Evolutionary conservation across 1,140 invertebrate genomes (phyloP).

Genomic region (Drosophila ironensis): DNA sequence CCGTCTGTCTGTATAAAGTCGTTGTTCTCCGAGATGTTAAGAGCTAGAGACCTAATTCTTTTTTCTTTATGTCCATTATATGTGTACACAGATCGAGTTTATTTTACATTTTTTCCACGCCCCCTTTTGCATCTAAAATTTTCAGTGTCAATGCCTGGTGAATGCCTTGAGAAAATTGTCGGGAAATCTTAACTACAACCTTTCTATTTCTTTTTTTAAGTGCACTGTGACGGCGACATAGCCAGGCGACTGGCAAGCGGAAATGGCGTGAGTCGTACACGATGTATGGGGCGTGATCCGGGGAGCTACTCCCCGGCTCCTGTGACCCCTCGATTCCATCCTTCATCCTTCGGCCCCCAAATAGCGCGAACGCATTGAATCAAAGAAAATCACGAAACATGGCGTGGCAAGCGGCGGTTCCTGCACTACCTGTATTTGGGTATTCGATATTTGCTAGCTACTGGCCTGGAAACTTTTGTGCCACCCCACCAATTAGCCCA

Average conservation of each 20-base stretch:
- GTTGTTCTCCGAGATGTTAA: too few species aligned
- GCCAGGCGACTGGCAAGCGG: constrained; percentile 41
- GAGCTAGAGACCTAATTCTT: too few species aligned
- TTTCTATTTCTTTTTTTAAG: constrained; percentile 1
- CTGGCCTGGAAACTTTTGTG: constrained; percentile 30
- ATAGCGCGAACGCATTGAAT: constrained; percentile 53
- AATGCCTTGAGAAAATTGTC: too few species aligned
- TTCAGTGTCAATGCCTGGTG: too few species aligned
- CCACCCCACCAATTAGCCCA: constrained; percentile 34
- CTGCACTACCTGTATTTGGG: constrained; percentile 7
- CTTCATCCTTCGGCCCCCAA: constrained; percentile 5
- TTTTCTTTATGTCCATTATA: too few species aligned
- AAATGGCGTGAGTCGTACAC: constrained; percentile 68
- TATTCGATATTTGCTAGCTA: background rate
- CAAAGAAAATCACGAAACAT: constrained; percentile 74
- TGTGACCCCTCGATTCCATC: background rate
- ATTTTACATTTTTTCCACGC: too few species aligned
- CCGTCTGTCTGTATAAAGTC: too few species aligned
- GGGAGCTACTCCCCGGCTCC: background rate
- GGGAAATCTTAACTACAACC: too few species aligned
- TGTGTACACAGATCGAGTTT: too few species aligned
- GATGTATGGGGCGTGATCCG: constrained; percentile 55
- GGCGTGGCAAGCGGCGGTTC: constrained; percentile 72
- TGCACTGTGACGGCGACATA: constrained; percentile 35
- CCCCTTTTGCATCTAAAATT: too few species aligned